Evolutionary conservation across 2,113 vertebrate genomes (phyloP), one percentile per base, ranked within the genome.

Genomic region (Dissostichus mawsoni): DNA sequence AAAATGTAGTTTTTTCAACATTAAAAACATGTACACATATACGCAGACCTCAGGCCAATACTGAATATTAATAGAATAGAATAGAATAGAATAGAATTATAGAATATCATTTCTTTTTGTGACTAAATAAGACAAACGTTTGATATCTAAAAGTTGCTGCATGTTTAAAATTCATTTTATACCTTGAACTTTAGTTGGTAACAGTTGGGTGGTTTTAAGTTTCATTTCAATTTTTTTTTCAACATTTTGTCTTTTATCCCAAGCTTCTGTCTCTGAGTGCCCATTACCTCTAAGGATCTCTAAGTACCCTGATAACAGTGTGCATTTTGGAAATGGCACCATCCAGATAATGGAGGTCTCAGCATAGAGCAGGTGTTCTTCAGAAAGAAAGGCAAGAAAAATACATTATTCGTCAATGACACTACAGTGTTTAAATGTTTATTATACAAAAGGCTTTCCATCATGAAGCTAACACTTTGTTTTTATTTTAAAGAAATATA

Each of bases 311-410:
- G 64, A 69, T 71, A 76, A 70, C 51, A 51, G 51, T 71, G 62
- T 63, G 68, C 55, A 69, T 79, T 80, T 70, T 56, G 74, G 67
- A 78, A 76, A 86, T 68, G 36, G 64, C 71, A 62, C 69, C 77
- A 79, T 87, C 36, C 56, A 85, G 77, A 85, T 83, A 88, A 82
- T 83, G 81, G 74, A 11, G 14, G 41, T 51, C 47, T 45, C 47
- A 75, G 33, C 23, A 51, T 36, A 81, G 51, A 33, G 53, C 4
- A 80, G 58, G 25, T 36, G 52, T 45, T 66, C 23, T 20, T 67
- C 18, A 75, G 36, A n/a, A 48, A 33, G 20, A 47, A 69, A 59
- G 62, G 36, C 4, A 59, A 58, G 18, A 20, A 57, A 66, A 75
- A 59, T 33, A 18, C 12, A 23, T 29, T 5, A 17, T 65, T 78